Conservation (phyloP, 2,113 vertebrate genomes). For the Serinus canaria region DNA sequence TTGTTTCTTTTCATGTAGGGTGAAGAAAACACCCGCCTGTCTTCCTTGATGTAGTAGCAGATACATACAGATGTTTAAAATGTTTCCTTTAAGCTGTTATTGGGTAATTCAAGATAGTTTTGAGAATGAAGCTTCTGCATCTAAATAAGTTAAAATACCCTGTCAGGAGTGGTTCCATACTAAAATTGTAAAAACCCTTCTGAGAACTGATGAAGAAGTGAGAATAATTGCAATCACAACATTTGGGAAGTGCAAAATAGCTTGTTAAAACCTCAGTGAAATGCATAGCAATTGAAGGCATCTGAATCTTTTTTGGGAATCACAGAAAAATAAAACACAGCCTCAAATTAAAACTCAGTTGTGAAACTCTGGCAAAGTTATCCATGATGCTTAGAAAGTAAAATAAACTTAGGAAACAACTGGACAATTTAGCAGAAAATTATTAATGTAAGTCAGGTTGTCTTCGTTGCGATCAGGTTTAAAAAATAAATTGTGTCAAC, state of each 20-base stretch:
- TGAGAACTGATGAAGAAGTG: slow-evolving; percentile 48
- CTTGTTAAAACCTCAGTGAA: slow-evolving; percentile 25
- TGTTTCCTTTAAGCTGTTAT: not conserved
- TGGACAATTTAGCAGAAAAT: not conserved
- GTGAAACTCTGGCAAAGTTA: not conserved
- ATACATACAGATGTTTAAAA: not conserved
- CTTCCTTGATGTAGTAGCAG: not conserved
- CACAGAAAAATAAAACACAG: not conserved
- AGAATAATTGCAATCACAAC: slow-evolving; percentile 68
- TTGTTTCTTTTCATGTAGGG: not conserved
- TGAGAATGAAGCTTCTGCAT: not conserved
- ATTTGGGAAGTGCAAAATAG: slow-evolving; percentile 58
- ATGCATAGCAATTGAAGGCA: not conserved
- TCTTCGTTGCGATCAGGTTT: not conserved
- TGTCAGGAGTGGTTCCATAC: slow-evolving; percentile 22
- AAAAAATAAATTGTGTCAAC: not conserved
- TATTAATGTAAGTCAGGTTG: not conserved
- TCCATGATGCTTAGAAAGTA: not conserved
- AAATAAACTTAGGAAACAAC: not conserved
- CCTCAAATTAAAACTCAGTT: not conserved
- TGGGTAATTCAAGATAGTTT: not conserved
- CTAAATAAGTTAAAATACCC: slow-evolving; percentile 32
- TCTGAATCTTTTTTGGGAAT: not conserved
- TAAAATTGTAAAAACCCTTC: slow-evolving; percentile 42
- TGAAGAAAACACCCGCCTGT: not conserved